Base-by-base conservation (phyloP, 2,888 invertebrate genomes). In the Blera fallax region DNA sequence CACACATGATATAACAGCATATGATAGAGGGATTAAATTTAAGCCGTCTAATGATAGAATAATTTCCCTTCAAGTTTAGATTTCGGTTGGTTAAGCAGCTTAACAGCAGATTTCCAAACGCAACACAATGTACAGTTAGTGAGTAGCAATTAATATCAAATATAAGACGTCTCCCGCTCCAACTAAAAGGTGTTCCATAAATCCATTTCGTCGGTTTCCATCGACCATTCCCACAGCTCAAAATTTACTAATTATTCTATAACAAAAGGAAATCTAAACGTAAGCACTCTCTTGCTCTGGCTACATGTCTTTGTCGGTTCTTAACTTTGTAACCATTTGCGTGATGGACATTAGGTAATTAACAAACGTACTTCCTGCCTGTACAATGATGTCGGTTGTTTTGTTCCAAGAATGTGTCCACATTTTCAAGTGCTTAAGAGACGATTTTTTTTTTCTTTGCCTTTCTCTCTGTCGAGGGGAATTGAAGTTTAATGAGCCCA, bases 401-500 rank as follows among this genome's bases (percentile, higher is more conserved):
- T 65, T 73, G 67, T 67, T 67, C 73, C 60, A 48, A 64, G 78
- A 79, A 74, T 74, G 48, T 79, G 74, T 69, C 74, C 79, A 74
- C 58, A 76, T 72, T 76, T 32, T 54, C 50, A 85, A 76, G 79
- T 67, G 37, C 43, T 27, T 16, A 27, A 52, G 37, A 32, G 54
- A 11, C 29, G 56, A 2, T 11, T 21, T 18, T 7, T 24, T 18
- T 2, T 40, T 21, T 48, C 43, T 43, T 48, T 77, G 18, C 48
- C 58, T 72, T 70, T 76, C 56, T 60, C 52, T 72, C 58, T 52
- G 18, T 65, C 50, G 54, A 72, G 67, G 14, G 69, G 62, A 74
- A 84, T 76, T 84, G 70, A 80, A 60, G 80, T 85, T 76, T 85
- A 85, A 80, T 80, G 84, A 85, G 80, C 65, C 69, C 54, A 76